phyloP scores from a whole-genome alignment of 37 sponge, comb jelly and placozoan species.

The Beroe ovata region DNA sequence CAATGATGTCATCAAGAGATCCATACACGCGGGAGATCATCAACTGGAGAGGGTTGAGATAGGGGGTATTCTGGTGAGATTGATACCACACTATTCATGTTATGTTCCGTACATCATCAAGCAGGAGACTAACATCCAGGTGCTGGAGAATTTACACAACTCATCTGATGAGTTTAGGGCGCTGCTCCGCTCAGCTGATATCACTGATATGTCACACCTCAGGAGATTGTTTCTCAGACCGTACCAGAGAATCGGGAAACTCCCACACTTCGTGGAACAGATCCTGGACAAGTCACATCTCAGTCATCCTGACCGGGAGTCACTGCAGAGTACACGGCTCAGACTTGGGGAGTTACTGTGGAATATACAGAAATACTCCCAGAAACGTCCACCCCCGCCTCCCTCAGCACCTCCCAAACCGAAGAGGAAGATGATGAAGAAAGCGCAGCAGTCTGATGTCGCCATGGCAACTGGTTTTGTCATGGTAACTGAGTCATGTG shows the following conservation, averaged over 20 bases:
- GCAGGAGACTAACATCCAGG: constrained; percentile 51
- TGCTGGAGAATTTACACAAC: background rate
- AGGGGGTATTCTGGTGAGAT: constrained; percentile 19
- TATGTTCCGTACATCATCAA: constrained; percentile 53
- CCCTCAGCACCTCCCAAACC: background rate
- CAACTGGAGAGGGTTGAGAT: constrained; percentile 55
- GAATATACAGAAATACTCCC: constrained; percentile 12
- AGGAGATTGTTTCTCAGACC: constrained; percentile 5
- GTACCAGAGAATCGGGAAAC: background rate
- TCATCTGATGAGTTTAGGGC: constrained; percentile 29
- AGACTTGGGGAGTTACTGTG: background rate
- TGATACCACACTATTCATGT: constrained; percentile 14
- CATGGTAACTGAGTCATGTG: background rate
- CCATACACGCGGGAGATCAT: constrained; percentile 44
- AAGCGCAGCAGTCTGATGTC: background rate
- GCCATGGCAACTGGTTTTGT: background rate
- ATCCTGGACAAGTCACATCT: constrained; percentile 31
- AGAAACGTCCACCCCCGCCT: background rate
- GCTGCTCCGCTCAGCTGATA: constrained; percentile 37
- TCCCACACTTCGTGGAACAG: constrained; percentile 11
- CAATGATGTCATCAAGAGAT: constrained; percentile 26
- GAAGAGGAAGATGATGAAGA: background rate
- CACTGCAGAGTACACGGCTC: background rate
- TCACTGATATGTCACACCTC: background rate
- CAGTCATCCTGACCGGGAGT: background rate